A percentile compares a stretch with the other conserved stretches of the same genome.
phyloP scores from a whole-genome alignment of 2,797 vertebrate species.

The Acanthurus leucopareius region DNA sequence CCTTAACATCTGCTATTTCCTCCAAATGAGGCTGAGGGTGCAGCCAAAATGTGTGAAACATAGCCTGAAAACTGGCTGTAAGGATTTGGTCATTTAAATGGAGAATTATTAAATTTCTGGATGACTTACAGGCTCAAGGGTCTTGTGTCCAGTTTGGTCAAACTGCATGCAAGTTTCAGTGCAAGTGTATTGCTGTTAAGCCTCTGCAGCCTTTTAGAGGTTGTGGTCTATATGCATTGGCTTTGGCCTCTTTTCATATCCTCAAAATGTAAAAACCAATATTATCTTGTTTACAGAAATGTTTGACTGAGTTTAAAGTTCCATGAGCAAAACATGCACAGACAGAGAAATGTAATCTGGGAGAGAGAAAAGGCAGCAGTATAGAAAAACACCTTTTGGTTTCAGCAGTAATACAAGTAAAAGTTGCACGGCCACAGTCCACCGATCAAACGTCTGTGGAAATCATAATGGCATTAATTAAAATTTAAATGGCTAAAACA shows the following conservation, averaged over 20 bases:
- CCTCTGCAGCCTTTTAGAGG: not conserved
- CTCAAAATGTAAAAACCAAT: not conserved
- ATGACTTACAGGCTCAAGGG: not conserved
- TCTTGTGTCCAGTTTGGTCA: not conserved
- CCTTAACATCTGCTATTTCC: slow-evolving; percentile 21
- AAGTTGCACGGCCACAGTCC: not conserved
- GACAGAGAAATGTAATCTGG: slow-evolving; percentile 41
- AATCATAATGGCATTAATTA: slow-evolving; percentile 45
- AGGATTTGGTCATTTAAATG: slow-evolving; percentile 21
- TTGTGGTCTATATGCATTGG: not conserved
- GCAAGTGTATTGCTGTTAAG: not conserved
- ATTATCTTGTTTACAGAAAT: slow-evolving; percentile 2
- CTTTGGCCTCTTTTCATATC: slow-evolving; percentile 7
- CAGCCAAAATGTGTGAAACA: slow-evolving; percentile 41
- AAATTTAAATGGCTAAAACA: slow-evolving; percentile 44
- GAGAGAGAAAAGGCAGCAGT: slow-evolving; percentile 29
- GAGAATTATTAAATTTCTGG: no score
- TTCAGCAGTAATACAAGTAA: slow-evolving; percentile 8
- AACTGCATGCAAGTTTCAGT: not conserved
- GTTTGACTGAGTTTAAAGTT: slow-evolving; percentile 59
- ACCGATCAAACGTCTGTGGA: slow-evolving; percentile 24
- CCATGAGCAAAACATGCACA: slow-evolving; percentile 42
- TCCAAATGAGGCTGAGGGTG: slow-evolving; percentile 34
- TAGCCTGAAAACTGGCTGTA: slow-evolving; percentile 3
- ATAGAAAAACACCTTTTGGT: slow-evolving; percentile 19